Base-by-base conservation (phyloP, 1,140 invertebrate genomes). In the Sipha flava region DNA sequence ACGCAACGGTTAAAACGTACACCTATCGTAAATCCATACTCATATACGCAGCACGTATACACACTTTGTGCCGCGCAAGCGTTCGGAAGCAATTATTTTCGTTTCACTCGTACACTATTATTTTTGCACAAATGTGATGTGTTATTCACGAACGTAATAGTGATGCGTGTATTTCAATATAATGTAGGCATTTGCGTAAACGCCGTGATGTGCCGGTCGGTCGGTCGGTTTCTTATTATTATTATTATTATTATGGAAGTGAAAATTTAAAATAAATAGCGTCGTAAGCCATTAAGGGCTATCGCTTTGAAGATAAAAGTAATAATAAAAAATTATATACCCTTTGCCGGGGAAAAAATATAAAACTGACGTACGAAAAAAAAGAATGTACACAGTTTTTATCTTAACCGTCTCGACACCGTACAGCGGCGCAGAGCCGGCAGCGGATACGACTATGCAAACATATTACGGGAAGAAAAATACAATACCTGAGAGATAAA, bases 231-330 rank as follows among this genome's bases (percentile, higher is more conserved):
- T 40, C 21, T n/a, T n/a, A n/a, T n/a, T n/a, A 3, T 40, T 29
- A 59, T 14, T 59, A 59, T 66, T 66, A 49, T 47, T 49, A 49
- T 49, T 49, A 43, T 77, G 52, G 34, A 77, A 77, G 73, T 43
- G 73, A 57, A 77, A 57, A 57, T 77, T 77, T 40, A 57, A 57
- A 59, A 77, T 77, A 59, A 77, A 77, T 59, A 77, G 52, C 73
- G 16, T 18, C 26, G 23, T 40, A 18, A 57, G 73, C 52, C 73
- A 59, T 57, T 59, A 77, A 43, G 9, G 52, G 2, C 21, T 77
- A 57, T 77, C 73, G 73, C 73, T 77, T 77, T 77, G 52, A 77
- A 37, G 73, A 59, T 77, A 77, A 77, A 77, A 77, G 34, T 77
- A 77, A 77, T 77, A 59, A 77, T 26, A 73, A 73, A 77, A 77